Conservation (phyloP, 2,797 vertebrate genomes). For the Huso huso region DNA sequence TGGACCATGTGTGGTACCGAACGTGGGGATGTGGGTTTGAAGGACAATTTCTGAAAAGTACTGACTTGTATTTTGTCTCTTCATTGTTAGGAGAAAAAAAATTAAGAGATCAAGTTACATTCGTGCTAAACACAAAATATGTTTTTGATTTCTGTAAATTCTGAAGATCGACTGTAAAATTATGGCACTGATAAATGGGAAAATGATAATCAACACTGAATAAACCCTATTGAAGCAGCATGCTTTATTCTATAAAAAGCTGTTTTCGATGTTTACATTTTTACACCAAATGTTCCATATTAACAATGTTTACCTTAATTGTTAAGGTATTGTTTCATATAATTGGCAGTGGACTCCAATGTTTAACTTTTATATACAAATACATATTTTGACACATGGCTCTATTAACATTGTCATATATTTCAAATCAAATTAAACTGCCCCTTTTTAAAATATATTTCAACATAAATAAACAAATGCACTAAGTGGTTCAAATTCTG, state of each 20-base stretch:
- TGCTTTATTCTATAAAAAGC: constrained; percentile 31
- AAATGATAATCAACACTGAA: constrained; percentile 54
- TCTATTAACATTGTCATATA: constrained; percentile 12
- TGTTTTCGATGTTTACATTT: too few species aligned
- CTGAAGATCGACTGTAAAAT: constrained; percentile 58
- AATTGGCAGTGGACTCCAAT: too few species aligned
- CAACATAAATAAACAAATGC: constrained; percentile 18
- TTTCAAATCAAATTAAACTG: not conserved
- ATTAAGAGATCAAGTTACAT: too few species aligned
- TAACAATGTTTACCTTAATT: not conserved
- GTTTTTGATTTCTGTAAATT: constrained; percentile 53
- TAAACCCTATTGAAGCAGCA: constrained; percentile 45
- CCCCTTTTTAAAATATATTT: constrained; percentile 1
- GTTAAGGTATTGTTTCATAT: not conserved
- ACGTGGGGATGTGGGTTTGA: constrained; percentile 37
- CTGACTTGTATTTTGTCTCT: constrained; percentile 14
- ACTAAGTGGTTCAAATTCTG: constrained; percentile 27
- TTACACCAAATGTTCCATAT: too few species aligned
- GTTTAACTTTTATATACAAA: too few species aligned
- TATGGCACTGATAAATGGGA: constrained; percentile 56
- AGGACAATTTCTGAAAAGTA: constrained; percentile 39
- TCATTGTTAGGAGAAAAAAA: too few species aligned
- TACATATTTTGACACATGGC: not conserved
- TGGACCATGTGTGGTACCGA: constrained; percentile 13
- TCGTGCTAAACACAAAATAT: constrained; percentile 45